These are phyloP conservation scores for Okamejei kenojei DNA, from an alignment of 2,797 vertebrate genomes.

Conservation along the genomic window DNA sequence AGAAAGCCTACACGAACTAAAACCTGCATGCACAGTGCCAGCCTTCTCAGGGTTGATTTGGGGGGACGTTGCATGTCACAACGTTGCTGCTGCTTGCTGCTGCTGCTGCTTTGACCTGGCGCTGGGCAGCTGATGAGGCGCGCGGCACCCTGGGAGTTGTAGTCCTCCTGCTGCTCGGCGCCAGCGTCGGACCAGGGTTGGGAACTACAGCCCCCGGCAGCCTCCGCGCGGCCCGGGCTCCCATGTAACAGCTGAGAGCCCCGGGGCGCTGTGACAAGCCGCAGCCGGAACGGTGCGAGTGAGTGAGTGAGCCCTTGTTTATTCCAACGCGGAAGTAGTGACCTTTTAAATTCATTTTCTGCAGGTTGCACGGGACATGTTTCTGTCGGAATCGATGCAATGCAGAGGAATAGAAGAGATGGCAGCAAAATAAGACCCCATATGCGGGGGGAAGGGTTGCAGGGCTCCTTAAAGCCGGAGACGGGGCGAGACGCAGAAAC, in stretches of 20 bases:
- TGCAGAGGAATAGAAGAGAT: too few species aligned
- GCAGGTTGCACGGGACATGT: not conserved
- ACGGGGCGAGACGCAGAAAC: not conserved
- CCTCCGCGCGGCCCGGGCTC: constrained; percentile 31
- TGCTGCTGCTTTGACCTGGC: not conserved
- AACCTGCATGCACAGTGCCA: too few species aligned
- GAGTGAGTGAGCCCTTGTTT: not conserved
- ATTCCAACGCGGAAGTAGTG: not conserved
- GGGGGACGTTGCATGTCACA: too few species aligned
- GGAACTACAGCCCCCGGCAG: constrained; percentile 40
- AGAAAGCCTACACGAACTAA: too few species aligned
- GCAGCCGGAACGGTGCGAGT: not conserved
- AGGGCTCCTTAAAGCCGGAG: not conserved
- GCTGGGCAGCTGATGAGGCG: not conserved
- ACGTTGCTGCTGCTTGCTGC: too few species aligned
- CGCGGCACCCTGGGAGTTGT: not conserved
- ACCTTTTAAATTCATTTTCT: not conserved
- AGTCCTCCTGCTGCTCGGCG: rapidly evolving
- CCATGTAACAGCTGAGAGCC: constrained; percentile 19
- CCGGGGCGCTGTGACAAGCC: not conserved
- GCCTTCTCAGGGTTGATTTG: too few species aligned
- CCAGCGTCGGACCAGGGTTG: not conserved
- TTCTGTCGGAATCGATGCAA: not conserved
- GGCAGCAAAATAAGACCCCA: not conserved
- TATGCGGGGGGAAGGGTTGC: not conserved